phyloP scores from a whole-genome alignment of 1,140 invertebrate species.

The Cydia pomonella region DNA sequence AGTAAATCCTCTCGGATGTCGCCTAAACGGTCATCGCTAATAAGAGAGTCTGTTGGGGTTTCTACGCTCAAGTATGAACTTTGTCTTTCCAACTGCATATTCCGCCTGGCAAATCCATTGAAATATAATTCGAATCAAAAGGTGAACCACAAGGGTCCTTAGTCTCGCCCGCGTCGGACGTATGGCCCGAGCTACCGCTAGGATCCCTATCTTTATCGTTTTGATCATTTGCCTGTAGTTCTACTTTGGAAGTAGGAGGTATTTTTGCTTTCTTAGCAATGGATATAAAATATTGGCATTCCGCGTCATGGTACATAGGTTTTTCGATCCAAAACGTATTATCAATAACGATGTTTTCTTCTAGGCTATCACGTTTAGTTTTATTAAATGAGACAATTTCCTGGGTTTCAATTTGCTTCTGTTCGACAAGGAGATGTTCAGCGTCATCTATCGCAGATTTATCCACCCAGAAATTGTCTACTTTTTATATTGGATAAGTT shows the following conservation, averaged over 20 bases:
- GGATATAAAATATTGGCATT: conserved; percentile 81
- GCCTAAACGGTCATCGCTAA: conserved; percentile 51
- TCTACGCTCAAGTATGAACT: conserved; percentile 88
- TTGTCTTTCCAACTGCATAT: conserved; percentile 91
- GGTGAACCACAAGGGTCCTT: conserved; percentile 63
- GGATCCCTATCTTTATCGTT: conserved; percentile 83
- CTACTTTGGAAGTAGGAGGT: conserved; percentile 57
- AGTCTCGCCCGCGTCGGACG: conserved; percentile 76
- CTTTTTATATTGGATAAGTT: conserved; percentile 55
- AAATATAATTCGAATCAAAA: conserved; percentile 84
- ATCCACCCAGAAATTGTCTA: conserved; percentile 64
- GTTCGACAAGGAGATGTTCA: conserved; percentile 53
- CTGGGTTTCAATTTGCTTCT: conserved; percentile 41
- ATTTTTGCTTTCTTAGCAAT: conserved; percentile 75
- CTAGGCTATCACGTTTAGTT: conserved; percentile 39
- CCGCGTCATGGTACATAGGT: conserved; percentile 83
- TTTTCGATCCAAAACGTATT: conserved; percentile 83
- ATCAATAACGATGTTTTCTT: conserved; percentile 78
- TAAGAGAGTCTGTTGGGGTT: conserved; percentile 57
- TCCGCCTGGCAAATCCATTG: conserved; percentile 88
- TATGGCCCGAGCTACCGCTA: conserved; percentile 81
- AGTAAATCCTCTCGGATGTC: conserved; percentile 74
- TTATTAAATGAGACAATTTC: conserved; percentile 34
- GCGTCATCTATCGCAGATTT: conserved; percentile 61
- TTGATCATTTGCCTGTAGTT: conserved; percentile 71